These are phyloP conservation scores for Odocoileus virginianus DNA, from an alignment of 2,113 vertebrate genomes.

Conservation along the genomic window DNA sequence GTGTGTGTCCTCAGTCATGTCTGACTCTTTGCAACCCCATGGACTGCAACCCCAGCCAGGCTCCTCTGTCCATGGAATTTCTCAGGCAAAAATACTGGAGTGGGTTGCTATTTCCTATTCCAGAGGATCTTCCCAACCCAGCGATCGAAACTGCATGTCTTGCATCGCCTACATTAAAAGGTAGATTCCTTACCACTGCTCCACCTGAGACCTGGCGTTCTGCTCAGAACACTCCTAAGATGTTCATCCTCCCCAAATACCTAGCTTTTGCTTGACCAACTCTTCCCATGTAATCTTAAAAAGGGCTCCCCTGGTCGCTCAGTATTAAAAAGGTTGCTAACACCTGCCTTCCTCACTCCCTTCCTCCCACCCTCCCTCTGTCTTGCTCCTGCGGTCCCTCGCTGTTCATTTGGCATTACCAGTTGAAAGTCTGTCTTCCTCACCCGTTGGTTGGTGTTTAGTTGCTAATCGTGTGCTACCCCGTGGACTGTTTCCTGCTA, in stretches of 20 bases:
- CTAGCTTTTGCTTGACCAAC: not conserved
- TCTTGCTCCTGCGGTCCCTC: not conserved
- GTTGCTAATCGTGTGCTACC: not conserved
- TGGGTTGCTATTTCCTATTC: not conserved
- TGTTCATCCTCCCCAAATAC: not conserved
- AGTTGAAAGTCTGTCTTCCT: not conserved
- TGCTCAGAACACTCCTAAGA: not conserved
- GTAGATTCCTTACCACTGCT: not conserved
- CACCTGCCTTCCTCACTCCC: too few relatives aligned
- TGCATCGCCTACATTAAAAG: not conserved
- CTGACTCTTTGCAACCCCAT: not conserved
- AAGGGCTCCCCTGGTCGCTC: not conserved
- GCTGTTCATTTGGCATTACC: not conserved
- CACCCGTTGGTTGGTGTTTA: not conserved
- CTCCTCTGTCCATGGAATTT: not conserved
- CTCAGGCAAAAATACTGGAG: not conserved
- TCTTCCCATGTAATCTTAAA: not conserved
- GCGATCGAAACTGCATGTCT: not conserved
- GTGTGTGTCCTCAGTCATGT: not conserved
- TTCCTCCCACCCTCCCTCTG: too few relatives aligned
- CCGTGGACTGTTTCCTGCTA: not conserved
- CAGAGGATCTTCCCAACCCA: not conserved
- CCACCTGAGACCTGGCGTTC: not conserved
- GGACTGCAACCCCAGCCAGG: not conserved
- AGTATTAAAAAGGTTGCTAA: not conserved